Base-by-base conservation (phyloP, 2,888 invertebrate genomes). In the Glyphotaelius pellucidus region DNA sequence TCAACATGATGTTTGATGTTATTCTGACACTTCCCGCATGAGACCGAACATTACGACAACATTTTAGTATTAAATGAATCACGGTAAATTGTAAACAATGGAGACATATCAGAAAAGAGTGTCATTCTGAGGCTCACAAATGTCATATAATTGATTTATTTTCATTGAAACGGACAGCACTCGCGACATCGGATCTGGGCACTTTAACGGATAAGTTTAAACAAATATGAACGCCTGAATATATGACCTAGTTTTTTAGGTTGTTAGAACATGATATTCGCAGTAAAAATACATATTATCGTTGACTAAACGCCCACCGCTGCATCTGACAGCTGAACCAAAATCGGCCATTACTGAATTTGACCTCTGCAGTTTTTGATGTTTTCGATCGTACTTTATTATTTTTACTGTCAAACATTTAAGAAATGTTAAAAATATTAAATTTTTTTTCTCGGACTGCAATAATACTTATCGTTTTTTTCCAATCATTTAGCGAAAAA, bases 111-210 rank as follows among this genome's bases (percentile, higher is more conserved):
- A 91, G 87, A 90, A 86, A 85, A 91, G 42, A 92, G 67, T 91
- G 79, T 91, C 80, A 88, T 90, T 90, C 83, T 91, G 86, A 42
- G 32, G 90, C 89, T 87, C 79, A 91, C 90, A 84, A 92, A 92
- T 89, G 92, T 92, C 92, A 92, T 30, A 90, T 90, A 91, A 92
- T 92, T 91, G 92, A 92, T 92, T 92, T 92, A 91, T 92, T 91
- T 91, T 92, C 90, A 91, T 84, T 85, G 80, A 80, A 90, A 92
- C 52, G 81, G 67, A 90, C 42, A 89, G 31, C 35, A 81, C 87
- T 67, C 87, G 32, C 35, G 87, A 79, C 42, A 90, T 35, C 38
- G 38, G 12, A 38, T n/a, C 52, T 38, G 52, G 52, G 31, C 38
- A 80, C 87, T 90, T 90, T 92, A 84, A 84, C 35, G 32, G n/a